phyloP scores from a whole-genome alignment of 1,140 invertebrate genomes.

The Mizuhopecten yessoensis region DNA sequence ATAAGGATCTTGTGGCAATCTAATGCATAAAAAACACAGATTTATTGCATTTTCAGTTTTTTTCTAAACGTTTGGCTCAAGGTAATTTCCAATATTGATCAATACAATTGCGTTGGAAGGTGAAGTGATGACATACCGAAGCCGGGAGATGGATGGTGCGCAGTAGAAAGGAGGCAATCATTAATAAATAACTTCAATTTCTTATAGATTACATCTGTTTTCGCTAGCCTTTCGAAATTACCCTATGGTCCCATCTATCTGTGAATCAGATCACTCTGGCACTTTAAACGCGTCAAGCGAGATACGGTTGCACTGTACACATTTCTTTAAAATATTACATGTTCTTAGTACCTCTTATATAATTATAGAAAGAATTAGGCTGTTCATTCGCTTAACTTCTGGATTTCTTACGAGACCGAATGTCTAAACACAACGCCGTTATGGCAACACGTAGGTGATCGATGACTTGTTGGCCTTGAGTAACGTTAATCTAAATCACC shows the following conservation, averaged over 20 bases:
- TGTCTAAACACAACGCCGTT: neutral
- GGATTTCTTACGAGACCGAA: neutral
- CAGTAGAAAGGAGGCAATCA: neutral
- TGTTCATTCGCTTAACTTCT: neutral
- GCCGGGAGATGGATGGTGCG: neutral
- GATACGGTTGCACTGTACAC: too few species aligned
- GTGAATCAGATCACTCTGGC: neutral
- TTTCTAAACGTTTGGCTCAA: neutral
- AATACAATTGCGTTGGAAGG: neutral
- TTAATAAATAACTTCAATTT: neutral
- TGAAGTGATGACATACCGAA: neutral
- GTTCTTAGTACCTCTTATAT: neutral
- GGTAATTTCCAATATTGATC: neutral
- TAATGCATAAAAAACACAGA: neutral
- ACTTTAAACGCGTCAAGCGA: neutral
- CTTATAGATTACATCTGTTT: neutral
- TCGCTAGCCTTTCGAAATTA: neutral
- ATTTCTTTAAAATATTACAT: conserved; percentile 2
- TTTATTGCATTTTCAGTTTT: neutral
- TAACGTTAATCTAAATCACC: too few species aligned
- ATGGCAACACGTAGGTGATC: neutral
- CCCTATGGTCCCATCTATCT: neutral
- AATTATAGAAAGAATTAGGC: neutral
- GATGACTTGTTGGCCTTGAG: too few species aligned
- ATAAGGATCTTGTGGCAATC: neutral